phyloP scores from a whole-genome alignment of 1,140 invertebrate genomes.

The Pectinophora gossypiella region DNA sequence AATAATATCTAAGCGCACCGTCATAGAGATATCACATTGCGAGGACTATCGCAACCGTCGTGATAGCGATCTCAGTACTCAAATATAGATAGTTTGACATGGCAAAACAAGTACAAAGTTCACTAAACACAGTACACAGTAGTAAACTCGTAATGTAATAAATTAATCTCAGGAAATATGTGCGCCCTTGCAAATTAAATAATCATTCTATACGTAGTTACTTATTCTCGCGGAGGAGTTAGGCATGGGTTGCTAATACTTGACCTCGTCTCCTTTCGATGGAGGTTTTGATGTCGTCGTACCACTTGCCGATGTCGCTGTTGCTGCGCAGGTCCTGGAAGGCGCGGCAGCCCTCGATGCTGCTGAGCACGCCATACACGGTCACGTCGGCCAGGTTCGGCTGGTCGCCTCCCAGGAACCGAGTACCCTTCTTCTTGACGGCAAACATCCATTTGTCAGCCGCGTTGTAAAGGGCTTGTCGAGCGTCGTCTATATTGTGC shows the following conservation, averaged over 20 bases:
- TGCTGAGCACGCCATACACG: slow-evolving; percentile 94
- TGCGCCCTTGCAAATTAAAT: no score
- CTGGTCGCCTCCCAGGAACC: slow-evolving; percentile 89
- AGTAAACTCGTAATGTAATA: no score
- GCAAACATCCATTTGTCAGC: slow-evolving; percentile 87
- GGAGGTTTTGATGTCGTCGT: slow-evolving; percentile 43
- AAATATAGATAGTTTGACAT: no score
- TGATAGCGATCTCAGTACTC: no score
- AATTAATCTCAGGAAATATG: no score
- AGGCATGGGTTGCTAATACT: slow-evolving; percentile 25
- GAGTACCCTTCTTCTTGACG: slow-evolving; percentile 81
- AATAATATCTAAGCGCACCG: no score
- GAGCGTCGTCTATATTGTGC: slow-evolving; percentile 90
- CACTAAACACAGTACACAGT: no score
- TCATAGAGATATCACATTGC: no score
- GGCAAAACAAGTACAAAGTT: no score
- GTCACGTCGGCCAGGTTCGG: slow-evolving; percentile 96
- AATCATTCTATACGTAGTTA: no score
- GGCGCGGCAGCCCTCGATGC: slow-evolving; percentile 96
- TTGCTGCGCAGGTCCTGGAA: slow-evolving; percentile 85
- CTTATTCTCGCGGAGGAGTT: no score
- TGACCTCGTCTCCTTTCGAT: slow-evolving; percentile 39
- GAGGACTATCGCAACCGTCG: no score
- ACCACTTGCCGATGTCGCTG: slow-evolving; percentile 52
- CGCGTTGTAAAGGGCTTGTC: slow-evolving; percentile 92